Conservation (phyloP, 2,797 vertebrate species). For the Tragopan temminckii region DNA sequence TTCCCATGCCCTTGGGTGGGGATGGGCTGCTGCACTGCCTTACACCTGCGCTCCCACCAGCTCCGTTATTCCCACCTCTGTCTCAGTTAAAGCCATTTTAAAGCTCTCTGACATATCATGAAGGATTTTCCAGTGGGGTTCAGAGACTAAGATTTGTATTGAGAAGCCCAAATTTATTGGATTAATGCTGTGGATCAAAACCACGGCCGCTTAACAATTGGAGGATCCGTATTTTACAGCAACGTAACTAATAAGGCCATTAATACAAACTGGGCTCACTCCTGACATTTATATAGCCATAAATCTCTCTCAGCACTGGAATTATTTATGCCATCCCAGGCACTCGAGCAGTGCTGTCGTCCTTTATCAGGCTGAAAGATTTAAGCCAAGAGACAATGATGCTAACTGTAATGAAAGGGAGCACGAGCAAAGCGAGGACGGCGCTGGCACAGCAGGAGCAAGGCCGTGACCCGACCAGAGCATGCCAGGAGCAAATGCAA, state of each 20-base stretch:
- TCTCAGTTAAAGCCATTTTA: background rate
- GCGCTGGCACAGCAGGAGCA: background rate
- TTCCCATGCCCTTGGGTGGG: rapidly evolving
- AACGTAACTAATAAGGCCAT: constrained; percentile 84
- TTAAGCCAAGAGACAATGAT: background rate
- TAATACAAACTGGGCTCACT: constrained; percentile 82
- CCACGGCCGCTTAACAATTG: constrained; percentile 77
- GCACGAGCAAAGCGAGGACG: background rate
- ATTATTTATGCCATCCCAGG: constrained; percentile 74
- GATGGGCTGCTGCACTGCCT: rapidly evolving
- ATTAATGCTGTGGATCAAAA: constrained; percentile 77
- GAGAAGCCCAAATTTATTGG: constrained; percentile 74
- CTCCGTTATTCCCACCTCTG: background rate
- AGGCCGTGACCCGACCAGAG: background rate
- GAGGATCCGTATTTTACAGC: constrained; percentile 82
- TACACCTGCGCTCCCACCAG: background rate
- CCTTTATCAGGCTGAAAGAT: constrained; percentile 65
- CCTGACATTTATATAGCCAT: constrained; percentile 79
- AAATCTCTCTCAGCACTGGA: constrained; percentile 77
- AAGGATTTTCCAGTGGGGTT: constrained; percentile 72
- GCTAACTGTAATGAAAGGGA: background rate
- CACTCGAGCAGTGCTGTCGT: constrained; percentile 40
- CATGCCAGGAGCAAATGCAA: background rate
- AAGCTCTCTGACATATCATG: constrained; percentile 25
- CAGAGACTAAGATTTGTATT: constrained; percentile 73